A percentile compares a stretch with the other conserved stretches of the same genome.
phyloP scores from a whole-genome alignment of 1,140 invertebrate species.

The Drosophila sproati region DNA sequence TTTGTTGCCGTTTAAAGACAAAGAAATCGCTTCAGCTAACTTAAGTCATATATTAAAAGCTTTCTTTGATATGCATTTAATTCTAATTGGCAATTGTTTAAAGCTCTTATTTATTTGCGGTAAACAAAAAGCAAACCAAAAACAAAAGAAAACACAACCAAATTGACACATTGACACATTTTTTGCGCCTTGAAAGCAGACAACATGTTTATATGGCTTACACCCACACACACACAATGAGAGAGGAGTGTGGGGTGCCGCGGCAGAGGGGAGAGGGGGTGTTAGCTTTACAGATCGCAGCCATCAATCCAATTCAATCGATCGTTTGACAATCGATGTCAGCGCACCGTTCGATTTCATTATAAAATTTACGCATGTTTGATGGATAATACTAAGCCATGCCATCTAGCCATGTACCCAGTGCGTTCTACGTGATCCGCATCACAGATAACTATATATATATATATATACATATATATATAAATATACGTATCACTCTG shows the following conservation, averaged over 20 bases:
- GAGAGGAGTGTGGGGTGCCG: not conserved
- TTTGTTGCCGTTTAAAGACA: constrained; percentile 6
- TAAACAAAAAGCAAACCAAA: constrained; percentile 29
- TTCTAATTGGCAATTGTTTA: constrained; percentile 55
- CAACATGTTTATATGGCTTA: constrained; percentile 26
- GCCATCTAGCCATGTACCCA: constrained; percentile 33
- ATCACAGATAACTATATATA: constrained; percentile 22
- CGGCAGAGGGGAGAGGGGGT: not conserved
- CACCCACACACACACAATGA: not conserved
- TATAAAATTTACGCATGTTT: constrained; percentile 82
- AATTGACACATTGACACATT: constrained; percentile 83
- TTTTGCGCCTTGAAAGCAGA: constrained; percentile 60
- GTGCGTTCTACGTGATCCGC: constrained; percentile 54
- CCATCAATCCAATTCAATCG: constrained; percentile 34
- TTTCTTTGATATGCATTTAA: constrained; percentile 3
- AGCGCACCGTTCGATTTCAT: constrained; percentile 60
- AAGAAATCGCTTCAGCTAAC: not conserved
- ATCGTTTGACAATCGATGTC: constrained; percentile 55
- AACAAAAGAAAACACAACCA: constrained; percentile 39
- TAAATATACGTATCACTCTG: not conserved
- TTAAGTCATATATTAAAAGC: constrained; percentile 11
- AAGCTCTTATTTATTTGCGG: constrained; percentile 58
- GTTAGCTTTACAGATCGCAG: constrained; percentile 23
- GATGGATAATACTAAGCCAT: constrained; percentile 37
- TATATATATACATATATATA: not conserved